A percentile compares a stretch with the other conserved stretches of the same genome.
phyloP scores from a whole-genome alignment of 2,113 vertebrate genomes.

The Ranitomeya imitator region DNA sequence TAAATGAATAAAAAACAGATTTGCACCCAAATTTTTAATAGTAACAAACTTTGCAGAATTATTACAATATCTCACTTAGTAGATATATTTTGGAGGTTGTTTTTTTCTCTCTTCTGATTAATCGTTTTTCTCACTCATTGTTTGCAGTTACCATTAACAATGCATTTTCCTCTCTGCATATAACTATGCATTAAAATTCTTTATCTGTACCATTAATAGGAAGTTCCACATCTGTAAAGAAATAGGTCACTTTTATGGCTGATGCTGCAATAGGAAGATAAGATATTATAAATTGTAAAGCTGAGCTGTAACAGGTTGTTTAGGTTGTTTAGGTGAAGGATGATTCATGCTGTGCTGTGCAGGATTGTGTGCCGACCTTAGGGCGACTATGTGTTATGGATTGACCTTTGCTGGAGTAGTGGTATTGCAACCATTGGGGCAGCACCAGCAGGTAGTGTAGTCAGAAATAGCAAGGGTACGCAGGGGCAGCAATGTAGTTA shows the following conservation, averaged over 20 bases:
- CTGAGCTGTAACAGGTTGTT: not conserved
- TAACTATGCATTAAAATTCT: not conserved
- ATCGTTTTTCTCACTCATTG: not conserved
- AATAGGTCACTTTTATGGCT: not conserved
- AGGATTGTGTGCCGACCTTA: too few species aligned
- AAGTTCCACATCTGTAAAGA: not conserved
- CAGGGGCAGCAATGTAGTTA: too few species aligned
- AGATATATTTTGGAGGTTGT: not conserved
- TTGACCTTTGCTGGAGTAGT: too few species aligned
- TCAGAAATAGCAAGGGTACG: too few species aligned
- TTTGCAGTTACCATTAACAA: not conserved
- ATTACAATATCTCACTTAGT: too few species aligned
- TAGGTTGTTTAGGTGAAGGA: not conserved
- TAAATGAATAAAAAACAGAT: too few species aligned
- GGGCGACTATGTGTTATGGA: too few species aligned
- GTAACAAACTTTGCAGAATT: too few species aligned
- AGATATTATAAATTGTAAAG: not conserved
- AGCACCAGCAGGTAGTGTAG: too few species aligned
- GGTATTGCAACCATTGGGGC: too few species aligned
- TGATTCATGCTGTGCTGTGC: not conserved
- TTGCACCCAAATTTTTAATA: too few species aligned
- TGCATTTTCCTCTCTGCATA: not conserved
- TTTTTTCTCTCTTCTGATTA: not conserved
- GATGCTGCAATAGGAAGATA: not conserved
- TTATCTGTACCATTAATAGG: not conserved